Base-by-base conservation (phyloP, 2,113 vertebrate species). In the Anguilla rostrata region DNA sequence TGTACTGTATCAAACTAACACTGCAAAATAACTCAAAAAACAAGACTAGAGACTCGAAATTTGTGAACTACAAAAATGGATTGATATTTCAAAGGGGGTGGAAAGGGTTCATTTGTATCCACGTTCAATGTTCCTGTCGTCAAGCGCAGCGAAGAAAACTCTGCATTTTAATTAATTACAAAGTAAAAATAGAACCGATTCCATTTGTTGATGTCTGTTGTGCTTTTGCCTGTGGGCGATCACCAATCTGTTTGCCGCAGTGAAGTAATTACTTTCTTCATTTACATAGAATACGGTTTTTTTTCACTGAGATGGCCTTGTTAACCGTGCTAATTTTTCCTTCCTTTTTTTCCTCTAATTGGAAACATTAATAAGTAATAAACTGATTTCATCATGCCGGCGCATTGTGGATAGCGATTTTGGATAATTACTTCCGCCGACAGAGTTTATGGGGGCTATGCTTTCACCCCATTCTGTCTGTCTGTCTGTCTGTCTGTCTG, bases 161-260 rank as follows among this genome's bases (percentile, higher is more conserved):
- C 22, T 46, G 11, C 12, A 82, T 49, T 82, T 82, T 82, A 82
- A 82, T 82, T 49, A 82, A 82, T 82, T 49, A 82, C 81, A 49
- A 49, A 82, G 12, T 82, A 82, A 82, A 82, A 46, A 49, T 49
- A 49, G 20, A 82, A 53, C 43, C 41, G 11, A 29, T 82, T 82
- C 40, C 20, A 22, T 53, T 26, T 49, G 18, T 75, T 82, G 46
- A 82, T n/a, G 20, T 46, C 43, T 82, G 41, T 82, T 82, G n/a
- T 53, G 41, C 41, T n/a, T 26, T 82, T n/a, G 41, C 41, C 81
- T 49, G 40, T 26, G 43, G 34, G 81, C 81, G n/a, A 49, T 82
- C 8, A 82, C 40, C 40, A 82, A 49, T 49, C 81, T 82, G 81
- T 82, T 49, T 49, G 41, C 43, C 46, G 53, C 81, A 39, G 53